Evolutionary conservation across 2,797 vertebrate genomes (phyloP), one percentile per base, ranked within the genome.

Genomic region (Meriones psammophilus): DNA sequence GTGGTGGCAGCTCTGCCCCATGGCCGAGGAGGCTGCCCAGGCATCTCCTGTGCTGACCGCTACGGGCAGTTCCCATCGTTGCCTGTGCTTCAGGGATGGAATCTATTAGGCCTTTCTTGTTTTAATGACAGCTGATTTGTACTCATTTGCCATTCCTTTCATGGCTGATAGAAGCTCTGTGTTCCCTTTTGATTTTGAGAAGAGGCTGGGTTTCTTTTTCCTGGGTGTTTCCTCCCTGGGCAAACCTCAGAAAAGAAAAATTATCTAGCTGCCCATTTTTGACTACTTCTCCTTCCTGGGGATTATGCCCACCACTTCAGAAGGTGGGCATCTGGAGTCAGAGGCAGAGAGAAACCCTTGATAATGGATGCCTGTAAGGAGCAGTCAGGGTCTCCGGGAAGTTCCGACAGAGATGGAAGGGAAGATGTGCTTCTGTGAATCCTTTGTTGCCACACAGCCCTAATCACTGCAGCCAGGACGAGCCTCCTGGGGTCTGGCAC

Each of bases 131-230:
- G 39, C 90, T 94, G 95, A 46, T 98, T 95, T 88, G 97, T 91
- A 60, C 76, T 96, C 94, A 90, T 94, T 96, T 92, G 64, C 93
- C 64, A 33, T 85, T 91, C 96, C 93, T 96, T 94, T 96, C 96
- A 95, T 95, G 93, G 86, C 95, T 58, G 92, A 64, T 68, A 33
- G 88, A 68, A 83, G 78, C 81, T 1, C 84, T 0, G 73, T 96
- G 88, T 96, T 94, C 77, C 94, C 77, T 94, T 97, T 94, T 94
- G 95, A 98, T 97, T 96, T 88, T 46, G 6, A 84, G 54, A 88
- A 93, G 58, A 96, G 79, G 60, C 87, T 18, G 22, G 0, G 86
- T 68, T 89, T 74, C 91, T 93, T 94, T 62, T 56, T 62, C 66
- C 69, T 50, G 33, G 71, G 87, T 73, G 8, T 91, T 18, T 54